These are phyloP conservation scores for Drosophila quinaria DNA, from an alignment of 2,888 invertebrate species.

Conservation along the genomic window DNA sequence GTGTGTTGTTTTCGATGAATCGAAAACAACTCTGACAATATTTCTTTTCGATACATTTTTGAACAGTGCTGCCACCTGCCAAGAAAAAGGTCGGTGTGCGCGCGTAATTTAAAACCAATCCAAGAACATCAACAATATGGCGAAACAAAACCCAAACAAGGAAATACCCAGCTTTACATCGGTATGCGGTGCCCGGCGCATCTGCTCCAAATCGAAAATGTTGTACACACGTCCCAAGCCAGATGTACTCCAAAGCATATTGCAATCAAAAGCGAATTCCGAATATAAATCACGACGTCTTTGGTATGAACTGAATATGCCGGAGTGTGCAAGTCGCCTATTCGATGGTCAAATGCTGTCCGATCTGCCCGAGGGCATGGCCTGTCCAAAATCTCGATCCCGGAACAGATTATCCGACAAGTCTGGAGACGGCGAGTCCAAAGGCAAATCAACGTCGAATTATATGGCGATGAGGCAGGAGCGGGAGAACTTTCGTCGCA, in stretches of 20 bases:
- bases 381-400: slow-evolving; percentile 73
- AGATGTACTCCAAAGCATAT: slow-evolving; percentile 76
- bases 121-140: slow-evolving; percentile 34
- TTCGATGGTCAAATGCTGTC: slow-evolving; percentile 86
- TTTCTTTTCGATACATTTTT: slow-evolving; percentile 33
- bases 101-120: slow-evolving; percentile 40
- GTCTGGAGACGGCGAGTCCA: slow-evolving; percentile 56
- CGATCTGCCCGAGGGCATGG: slow-evolving; percentile 88
- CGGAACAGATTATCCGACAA: slow-evolving; percentile 63
- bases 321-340: slow-evolving; percentile 82
- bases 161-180: slow-evolving; percentile 70
- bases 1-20: slow-evolving; percentile 54
- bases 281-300: slow-evolving; percentile 83
- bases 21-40: slow-evolving; percentile 38
- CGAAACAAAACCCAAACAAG: slow-evolving; percentile 65
- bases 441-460: slow-evolving; percentile 87
- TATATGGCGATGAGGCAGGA: slow-evolving; percentile 90
- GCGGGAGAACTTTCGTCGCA: slow-evolving; percentile 93
- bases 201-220: slow-evolving; percentile 77
- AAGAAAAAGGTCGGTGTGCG: slow-evolving; percentile 17
- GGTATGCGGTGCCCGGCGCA: slow-evolving; percentile 68
- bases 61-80: slow-evolving; percentile 42
- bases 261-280: slow-evolving; percentile 84
- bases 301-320: slow-evolving; percentile 85
- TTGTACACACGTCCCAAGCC: slow-evolving; percentile 82